Conservation (phyloP, 2,888 invertebrate species). For the Saturnia pavonia region DNA sequence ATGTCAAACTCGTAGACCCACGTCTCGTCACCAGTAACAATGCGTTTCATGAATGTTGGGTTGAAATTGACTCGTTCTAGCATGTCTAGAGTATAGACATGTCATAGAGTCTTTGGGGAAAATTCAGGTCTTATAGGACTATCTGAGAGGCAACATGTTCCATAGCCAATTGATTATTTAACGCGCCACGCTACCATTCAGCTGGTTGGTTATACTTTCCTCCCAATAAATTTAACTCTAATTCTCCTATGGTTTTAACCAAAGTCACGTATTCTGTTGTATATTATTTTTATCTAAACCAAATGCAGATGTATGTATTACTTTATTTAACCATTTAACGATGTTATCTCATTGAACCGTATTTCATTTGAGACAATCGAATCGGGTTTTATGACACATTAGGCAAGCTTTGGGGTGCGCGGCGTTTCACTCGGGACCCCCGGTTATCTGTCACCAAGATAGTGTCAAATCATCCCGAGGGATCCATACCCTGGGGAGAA, state of each 20-base stretch:
- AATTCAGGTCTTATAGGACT: no score
- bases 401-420: slow-evolving; percentile 50
- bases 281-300: slow-evolving; percentile 17
- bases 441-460: slow-evolving; percentile 71
- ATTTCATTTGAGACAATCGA: slow-evolving; percentile 70
- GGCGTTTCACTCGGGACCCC: slow-evolving; percentile 42
- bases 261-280: background rate
- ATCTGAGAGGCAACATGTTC: no score
- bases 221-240: background rate
- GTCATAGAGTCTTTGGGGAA: no score
- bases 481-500: slow-evolving; percentile 47
- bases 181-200: no score
- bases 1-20: no score
- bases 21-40: no score
- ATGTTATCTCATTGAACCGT: slow-evolving; percentile 47
- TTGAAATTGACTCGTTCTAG: no score
- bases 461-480: slow-evolving; percentile 69
- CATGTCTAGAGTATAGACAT: no score
- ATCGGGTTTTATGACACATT: slow-evolving; percentile 77
- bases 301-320: slow-evolving; percentile 36
- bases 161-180: no score
- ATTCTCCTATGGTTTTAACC: background rate
- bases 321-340: slow-evolving; percentile 54
- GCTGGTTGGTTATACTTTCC: background rate
- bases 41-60: no score